Conservation (phyloP, 2,113 vertebrate genomes). For the Eubucco bourcierii region DNA sequence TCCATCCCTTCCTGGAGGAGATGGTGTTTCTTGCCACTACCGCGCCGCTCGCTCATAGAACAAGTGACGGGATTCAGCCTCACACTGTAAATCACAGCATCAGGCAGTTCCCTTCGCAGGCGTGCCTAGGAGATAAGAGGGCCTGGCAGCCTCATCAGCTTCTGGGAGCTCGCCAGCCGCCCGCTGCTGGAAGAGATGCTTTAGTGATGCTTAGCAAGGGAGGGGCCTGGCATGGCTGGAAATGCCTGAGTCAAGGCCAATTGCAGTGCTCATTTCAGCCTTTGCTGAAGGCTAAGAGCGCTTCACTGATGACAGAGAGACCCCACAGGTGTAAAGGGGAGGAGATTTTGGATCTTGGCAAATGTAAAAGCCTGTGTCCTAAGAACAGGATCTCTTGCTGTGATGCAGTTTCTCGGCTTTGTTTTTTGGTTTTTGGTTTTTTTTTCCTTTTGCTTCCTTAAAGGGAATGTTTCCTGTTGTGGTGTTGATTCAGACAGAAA, state of each 20-base stretch:
- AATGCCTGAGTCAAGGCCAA: not conserved
- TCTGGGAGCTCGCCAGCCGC: not conserved
- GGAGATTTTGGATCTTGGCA: not conserved
- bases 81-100: not conserved
- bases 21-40: not conserved
- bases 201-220: not conserved
- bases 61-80: not conserved
- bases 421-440: too few relatives aligned
- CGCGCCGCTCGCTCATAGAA: accelerated
- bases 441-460: not conserved
- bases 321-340: not conserved
- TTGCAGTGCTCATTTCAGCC: not conserved
- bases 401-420: not conserved
- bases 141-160: not conserved
- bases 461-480: not conserved
- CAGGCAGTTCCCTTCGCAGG: not conserved
- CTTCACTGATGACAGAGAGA: accelerated
- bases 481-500: conserved; percentile 26
- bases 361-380: not conserved
- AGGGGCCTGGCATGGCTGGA: not conserved
- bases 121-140: not conserved
- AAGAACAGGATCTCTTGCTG: not conserved
- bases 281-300: not conserved
- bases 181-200: accelerated
- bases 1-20: conserved; percentile 22